Base-by-base conservation (phyloP, 2,797 vertebrate species). In the Euphonia xanthogaster region DNA sequence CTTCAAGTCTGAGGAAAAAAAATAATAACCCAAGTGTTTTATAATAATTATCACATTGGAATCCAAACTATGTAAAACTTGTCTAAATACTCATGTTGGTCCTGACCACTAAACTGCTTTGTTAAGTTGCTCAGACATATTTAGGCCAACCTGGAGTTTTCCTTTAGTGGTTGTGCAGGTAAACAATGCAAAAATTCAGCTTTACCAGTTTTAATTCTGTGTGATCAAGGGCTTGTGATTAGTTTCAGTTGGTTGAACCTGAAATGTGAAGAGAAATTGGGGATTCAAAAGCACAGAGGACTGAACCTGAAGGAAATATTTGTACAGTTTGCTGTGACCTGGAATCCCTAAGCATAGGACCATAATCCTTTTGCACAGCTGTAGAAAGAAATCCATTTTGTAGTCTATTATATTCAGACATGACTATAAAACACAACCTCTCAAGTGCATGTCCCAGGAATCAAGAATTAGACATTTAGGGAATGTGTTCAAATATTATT, bases 371-470 rank as follows among this genome's bases (percentile, higher is more conserved):
- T 92, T 94, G 86, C 79, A 92, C 54, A 90, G 55, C 54, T 86
- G 79, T 68, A 67, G 93, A 86, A 91, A 35, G 62, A 92, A 93
- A 90, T 86, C 31, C 4, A 22, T 90, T 92, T 81, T 78, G 62
- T 44, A 92, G 22, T 70, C 51, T 51, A 0, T 87, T 90, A 7
- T 72, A 61, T 86, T 91, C 5, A 0, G 47, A 65, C 44, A 23
- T 10, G 76, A 48, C 37, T 83, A 17, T 90, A 71, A 90, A 93
- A 62, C 42, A 55, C 20, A 11, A 12, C 19, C 20, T 93, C 65
- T 80, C 42, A 68, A 89, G 39, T 22, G n/a, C 35, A 6, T 44
- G 45, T 44, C 65, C 24, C 45, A 67, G 18, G 62, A 93, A 81
- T 72, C 81, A 88, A 83, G 47, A 84, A 81, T 75, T 51, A 60